phyloP scores from a whole-genome alignment of 1,140 invertebrate genomes.

The Zaprionus taronus region DNA sequence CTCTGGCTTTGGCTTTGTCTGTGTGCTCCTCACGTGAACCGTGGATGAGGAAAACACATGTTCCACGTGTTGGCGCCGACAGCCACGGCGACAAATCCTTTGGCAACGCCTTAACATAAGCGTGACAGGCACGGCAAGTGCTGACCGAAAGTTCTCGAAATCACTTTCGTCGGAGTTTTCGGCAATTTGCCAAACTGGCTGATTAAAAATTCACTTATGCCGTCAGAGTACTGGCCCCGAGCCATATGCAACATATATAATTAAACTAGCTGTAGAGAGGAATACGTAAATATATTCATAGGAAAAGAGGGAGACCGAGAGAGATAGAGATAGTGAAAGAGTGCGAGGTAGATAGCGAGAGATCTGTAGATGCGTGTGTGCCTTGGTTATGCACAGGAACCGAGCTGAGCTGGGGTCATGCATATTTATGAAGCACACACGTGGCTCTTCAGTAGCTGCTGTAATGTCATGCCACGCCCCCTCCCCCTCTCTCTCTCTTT shows the following conservation, averaged over 20 bases:
- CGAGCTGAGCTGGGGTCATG: slow-evolving; percentile 15
- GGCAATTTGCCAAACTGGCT: slow-evolving; percentile 5
- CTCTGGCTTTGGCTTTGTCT: slow-evolving; percentile 23
- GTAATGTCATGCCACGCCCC: neutral
- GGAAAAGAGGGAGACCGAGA: neutral
- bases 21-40: slow-evolving; percentile 61
- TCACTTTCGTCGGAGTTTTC: slow-evolving; percentile 22
- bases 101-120: slow-evolving; percentile 32
- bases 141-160: slow-evolving; percentile 24
- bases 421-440: slow-evolving; percentile 35
- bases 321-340: neutral
- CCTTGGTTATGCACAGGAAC: slow-evolving; percentile 20
- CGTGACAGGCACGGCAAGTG: slow-evolving; percentile 26
- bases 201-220: slow-evolving; percentile 15
- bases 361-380: slow-evolving; percentile 22
- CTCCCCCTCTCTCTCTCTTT: neutral
- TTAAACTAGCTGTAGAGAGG: slow-evolving; percentile 4
- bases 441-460: slow-evolving; percentile 1
- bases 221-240: neutral
- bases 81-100: slow-evolving; percentile 31
- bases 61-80: slow-evolving; percentile 51
- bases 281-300: neutral
- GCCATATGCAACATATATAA: slow-evolving; percentile 14
- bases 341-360: neutral
- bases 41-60: slow-evolving; percentile 50